Evolutionary conservation across 2,113 vertebrate species (phyloP).

Genomic region (Vanacampus margaritifer): DNA sequence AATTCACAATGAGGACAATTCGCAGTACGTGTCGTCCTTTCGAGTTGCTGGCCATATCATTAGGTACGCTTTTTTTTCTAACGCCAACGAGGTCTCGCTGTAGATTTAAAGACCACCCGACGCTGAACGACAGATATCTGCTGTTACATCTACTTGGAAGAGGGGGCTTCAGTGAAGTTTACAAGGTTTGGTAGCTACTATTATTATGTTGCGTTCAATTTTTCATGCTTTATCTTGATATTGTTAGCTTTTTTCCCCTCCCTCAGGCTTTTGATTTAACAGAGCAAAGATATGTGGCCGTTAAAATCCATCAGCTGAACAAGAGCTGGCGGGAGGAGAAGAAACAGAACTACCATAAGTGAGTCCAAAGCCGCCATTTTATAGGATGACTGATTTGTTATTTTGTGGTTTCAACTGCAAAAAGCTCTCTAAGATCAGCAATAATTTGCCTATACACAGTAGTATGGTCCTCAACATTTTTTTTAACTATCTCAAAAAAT

Average conservation of each 20-base stretch:
- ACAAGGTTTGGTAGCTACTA: slow-evolving; percentile 77
- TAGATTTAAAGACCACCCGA: slow-evolving; percentile 97
- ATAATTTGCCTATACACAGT: too few species aligned
- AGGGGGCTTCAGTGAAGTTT: slow-evolving; percentile 97
- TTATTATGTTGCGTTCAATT: background rate
- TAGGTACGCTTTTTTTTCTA: background rate
- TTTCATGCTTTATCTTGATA: background rate
- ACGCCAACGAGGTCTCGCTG: background rate
- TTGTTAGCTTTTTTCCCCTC: background rate
- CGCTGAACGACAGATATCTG: slow-evolving; percentile 91
- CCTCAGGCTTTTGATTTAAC: slow-evolving; percentile 94
- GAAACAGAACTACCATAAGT: slow-evolving; percentile 97
- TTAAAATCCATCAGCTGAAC: slow-evolving; percentile 98
- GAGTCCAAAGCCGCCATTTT: slow-evolving; percentile 18
- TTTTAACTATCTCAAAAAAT: too few species aligned
- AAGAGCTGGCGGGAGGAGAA: slow-evolving; percentile 98
- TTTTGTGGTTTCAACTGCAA: too few species aligned
- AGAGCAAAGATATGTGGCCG: slow-evolving; percentile 93
- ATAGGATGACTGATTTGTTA: too few species aligned
- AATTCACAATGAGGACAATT: slow-evolving; percentile 97
- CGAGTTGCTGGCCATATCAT: background rate
- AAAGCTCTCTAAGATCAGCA: too few species aligned
- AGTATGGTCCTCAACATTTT: too few species aligned
- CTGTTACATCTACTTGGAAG: slow-evolving; percentile 89
- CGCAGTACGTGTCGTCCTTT: slow-evolving; percentile 76